phyloP scores from a whole-genome alignment of 1,140 invertebrate genomes.

The Lucilia cuprina region DNA sequence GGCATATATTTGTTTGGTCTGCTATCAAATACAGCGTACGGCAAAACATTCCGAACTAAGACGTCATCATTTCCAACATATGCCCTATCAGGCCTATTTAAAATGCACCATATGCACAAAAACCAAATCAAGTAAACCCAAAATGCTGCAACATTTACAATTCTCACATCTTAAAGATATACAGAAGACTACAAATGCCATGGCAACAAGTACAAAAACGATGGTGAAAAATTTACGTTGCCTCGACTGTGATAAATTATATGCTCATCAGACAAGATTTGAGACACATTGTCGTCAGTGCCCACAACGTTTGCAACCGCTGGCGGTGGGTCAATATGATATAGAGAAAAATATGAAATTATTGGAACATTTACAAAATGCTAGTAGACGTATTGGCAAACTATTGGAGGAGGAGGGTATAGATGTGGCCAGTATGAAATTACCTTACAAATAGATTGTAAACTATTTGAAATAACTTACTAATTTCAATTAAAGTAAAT shows the following conservation, averaged over 20 bases:
- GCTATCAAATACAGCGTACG: conserved; percentile 45
- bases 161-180: conserved; percentile 44
- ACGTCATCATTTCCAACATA: conserved; percentile 56
- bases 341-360: conserved; percentile 35
- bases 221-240: neutral
- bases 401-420: neutral
- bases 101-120: conserved; percentile 53
- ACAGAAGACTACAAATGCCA: neutral
- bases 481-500: too few relatives aligned
- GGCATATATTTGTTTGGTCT: conserved; percentile 47
- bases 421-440: neutral
- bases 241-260: conserved; percentile 29
- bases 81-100: conserved; percentile 53
- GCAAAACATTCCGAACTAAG: conserved; percentile 46
- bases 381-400: conserved; percentile 5
- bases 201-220: neutral
- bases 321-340: conserved; percentile 2
- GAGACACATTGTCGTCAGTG: conserved; percentile 13
- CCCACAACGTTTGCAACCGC: neutral
- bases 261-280: neutral
- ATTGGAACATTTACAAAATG: conserved; percentile 36
- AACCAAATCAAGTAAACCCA: conserved; percentile 55
- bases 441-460: neutral
- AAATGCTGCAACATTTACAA: conserved; percentile 53
- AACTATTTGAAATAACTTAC: neutral